Evolutionary conservation across 2,888 invertebrate species (phyloP).

Genomic region (Lepidochitona cinerea): DNA sequence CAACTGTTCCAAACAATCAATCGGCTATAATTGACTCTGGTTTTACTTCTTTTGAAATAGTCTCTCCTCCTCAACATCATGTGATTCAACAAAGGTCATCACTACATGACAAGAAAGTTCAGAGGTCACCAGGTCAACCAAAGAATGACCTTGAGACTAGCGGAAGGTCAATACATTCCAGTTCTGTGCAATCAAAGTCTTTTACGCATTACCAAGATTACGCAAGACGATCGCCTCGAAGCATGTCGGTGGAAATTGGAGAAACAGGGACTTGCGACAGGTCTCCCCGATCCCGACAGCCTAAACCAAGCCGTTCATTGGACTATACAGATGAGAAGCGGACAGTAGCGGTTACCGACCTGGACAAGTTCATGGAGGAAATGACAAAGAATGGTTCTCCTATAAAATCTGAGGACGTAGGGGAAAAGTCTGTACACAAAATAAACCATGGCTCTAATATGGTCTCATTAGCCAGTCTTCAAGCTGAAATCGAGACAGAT

Average conservation of each 20-base stretch:
- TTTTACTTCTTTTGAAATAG: too few relatives aligned
- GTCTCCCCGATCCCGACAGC: neutral
- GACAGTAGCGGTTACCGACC: constrained; percentile 46
- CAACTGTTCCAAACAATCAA: neutral
- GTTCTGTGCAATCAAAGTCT: too few relatives aligned
- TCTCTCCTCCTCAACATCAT: too few relatives aligned
- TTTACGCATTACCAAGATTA: too few relatives aligned
- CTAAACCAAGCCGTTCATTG: neutral
- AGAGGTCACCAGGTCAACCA: neutral
- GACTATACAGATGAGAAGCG: constrained; percentile 12
- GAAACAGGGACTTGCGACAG: neutral
- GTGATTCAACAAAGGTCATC: too few relatives aligned
- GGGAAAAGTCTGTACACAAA: neutral
- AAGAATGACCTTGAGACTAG: too few relatives aligned
- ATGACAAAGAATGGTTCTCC: neutral
- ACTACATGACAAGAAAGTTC: neutral
- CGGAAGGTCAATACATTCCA: too few relatives aligned
- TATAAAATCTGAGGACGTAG: neutral
- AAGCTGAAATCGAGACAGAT: constrained; percentile 44
- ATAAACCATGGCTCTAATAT: neutral
- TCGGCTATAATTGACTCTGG: neutral
- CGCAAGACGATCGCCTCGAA: neutral
- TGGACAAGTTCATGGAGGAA: constrained; percentile 47
- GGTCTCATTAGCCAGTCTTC: neutral
- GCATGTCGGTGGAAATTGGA: neutral